phyloP scores from a whole-genome alignment of 92 coral and sea anemone genomes.

The Parazoanthus atlanticus region DNA sequence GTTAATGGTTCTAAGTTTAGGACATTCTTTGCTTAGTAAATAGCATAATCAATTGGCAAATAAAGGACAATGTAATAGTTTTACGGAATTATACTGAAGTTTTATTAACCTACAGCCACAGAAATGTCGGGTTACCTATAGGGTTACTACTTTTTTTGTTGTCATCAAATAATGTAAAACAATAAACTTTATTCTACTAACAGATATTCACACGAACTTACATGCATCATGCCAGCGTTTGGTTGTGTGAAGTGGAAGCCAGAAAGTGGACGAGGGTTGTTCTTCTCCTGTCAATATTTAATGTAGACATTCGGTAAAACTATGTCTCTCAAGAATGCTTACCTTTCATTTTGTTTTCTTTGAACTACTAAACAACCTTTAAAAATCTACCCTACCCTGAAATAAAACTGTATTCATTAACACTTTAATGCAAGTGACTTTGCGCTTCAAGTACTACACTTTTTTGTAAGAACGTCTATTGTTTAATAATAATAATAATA shows the following conservation, averaged over 20 bases:
- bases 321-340: no score
- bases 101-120: background rate
- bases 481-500: no score
- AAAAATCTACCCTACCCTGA: no score
- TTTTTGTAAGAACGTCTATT: no score
- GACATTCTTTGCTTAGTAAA: background rate
- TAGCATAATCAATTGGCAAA: background rate
- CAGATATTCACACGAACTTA: background rate
- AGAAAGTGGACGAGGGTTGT: background rate
- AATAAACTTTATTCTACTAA: no score
- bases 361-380: no score
- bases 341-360: no score
- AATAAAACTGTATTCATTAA: no score
- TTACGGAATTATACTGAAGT: background rate
- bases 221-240: background rate
- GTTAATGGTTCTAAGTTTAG: background rate
- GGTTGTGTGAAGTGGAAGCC: background rate
- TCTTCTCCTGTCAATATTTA: conserved; percentile 7
- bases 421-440: no score
- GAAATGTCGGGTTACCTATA: background rate
- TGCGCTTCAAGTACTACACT: no score
- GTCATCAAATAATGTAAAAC: no score
- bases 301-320: background rate
- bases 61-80: background rate
- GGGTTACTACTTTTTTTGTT: no score